A percentile compares a stretch with the other conserved stretches of the same genome.
Conservation (phyloP, 2,113 vertebrate genomes). For the Ictalurus punctatus region DNA sequence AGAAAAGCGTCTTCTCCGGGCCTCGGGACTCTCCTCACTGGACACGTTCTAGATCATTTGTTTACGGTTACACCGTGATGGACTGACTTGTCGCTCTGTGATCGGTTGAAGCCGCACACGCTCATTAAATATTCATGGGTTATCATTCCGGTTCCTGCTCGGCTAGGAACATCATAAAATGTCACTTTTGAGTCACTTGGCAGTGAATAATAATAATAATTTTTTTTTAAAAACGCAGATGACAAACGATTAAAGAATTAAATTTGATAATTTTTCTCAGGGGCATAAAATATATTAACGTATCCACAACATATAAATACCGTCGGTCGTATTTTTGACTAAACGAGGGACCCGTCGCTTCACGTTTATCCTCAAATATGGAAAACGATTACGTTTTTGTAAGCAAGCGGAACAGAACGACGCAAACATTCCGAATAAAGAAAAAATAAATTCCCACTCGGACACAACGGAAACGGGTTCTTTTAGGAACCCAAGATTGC, state of each 20-base stretch:
- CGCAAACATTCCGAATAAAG: conserved; percentile 66
- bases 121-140: conserved; percentile 1
- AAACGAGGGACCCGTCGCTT: not conserved
- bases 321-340: not conserved
- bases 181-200: not conserved
- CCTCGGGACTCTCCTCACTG: not conserved
- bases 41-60: not conserved
- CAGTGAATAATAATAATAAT: too few species aligned
- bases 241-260: not conserved
- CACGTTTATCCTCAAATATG: not conserved
- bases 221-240: too few species aligned
- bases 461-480: conserved; percentile 70
- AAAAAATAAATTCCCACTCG: conserved; percentile 65
- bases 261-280: not conserved
- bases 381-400: not conserved
- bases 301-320: not conserved
- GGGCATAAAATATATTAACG: not conserved
- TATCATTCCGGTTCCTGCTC: not conserved
- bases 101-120: not conserved
- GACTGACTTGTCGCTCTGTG: not conserved
- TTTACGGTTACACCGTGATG: not conserved
- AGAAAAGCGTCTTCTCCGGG: not conserved
- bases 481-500: conserved; percentile 74
- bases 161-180: not conserved
- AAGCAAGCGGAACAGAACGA: not conserved